These are phyloP conservation scores for Cephalopterus ornatus DNA, from an alignment of 2,113 vertebrate genomes.

Conservation along the genomic window DNA sequence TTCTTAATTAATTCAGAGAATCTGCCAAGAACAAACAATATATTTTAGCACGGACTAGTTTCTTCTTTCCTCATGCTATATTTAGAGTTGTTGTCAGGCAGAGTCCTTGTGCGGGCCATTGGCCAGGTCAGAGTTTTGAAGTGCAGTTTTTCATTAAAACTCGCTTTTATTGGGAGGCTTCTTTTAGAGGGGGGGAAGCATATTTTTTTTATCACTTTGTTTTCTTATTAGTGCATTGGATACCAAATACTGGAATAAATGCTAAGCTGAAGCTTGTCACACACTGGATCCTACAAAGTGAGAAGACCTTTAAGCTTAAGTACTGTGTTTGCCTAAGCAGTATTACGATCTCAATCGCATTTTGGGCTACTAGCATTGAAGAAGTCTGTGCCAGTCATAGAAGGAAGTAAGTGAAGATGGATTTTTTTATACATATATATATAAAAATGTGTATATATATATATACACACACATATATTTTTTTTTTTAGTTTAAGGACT, in stretches of 20 bases:
- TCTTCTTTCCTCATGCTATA: not conserved
- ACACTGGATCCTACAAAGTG: not conserved
- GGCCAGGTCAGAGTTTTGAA: not conserved
- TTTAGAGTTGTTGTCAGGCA: not conserved
- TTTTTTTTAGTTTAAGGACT: not conserved
- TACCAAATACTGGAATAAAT: not conserved
- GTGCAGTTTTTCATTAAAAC: not conserved
- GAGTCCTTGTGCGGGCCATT: not conserved
- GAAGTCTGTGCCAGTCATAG: not conserved
- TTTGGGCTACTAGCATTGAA: not conserved
- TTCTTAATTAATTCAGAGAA: not conserved
- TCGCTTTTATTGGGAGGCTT: not conserved
- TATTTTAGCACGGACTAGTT: not conserved
- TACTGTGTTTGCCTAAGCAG: not conserved
- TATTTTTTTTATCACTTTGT: not conserved
- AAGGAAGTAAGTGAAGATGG: not conserved
- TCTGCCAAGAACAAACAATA: not conserved
- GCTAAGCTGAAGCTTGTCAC: not conserved
- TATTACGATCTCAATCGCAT: not conserved
- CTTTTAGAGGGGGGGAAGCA: rapidly evolving
- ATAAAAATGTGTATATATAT: too few relatives aligned
- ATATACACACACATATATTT: too few relatives aligned
- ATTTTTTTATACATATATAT: too few relatives aligned
- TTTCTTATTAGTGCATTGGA: not conserved
- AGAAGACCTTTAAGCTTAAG: not conserved